Base-by-base conservation (phyloP, 1,140 invertebrate species). In the Drosophila athabasca region DNA sequence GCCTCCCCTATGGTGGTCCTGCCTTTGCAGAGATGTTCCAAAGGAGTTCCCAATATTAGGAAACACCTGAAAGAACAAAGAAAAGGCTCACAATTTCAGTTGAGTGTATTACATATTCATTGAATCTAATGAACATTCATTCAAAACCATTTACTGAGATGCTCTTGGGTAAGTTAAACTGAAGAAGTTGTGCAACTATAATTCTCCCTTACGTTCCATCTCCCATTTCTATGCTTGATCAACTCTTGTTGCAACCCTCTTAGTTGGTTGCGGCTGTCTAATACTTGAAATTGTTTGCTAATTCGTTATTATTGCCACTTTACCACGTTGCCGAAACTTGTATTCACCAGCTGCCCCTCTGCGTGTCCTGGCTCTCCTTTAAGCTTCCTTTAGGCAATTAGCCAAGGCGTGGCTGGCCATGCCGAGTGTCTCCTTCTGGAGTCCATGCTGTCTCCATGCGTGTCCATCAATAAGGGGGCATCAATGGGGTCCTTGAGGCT, bases 281-380 rank as follows among this genome's bases (percentile, higher is more conserved):
- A 71, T 71, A 60, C 61, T 82, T 62, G 65, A 87, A 87, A 87
- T 87, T 85, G 82, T 79, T 87, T 79, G 71, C 82, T 82, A 82
- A 87, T 87, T 79, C 83, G 49, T 82, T 88, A 82, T 88, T 87
- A 87, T 87, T 82, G 82, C 49, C 78, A 79, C 59, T 87, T 68
- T 78, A 35, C 43, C 55, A 62, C 45, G 43, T 44, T 75, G 48
- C 35, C 8, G 6, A 6, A 17, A 19, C 22, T 46, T 24, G 24
- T 39, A 39, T 67, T 48, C 19, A 44, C 44, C 31, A 51, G 6
- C 17, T 7, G 29, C 7, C 29, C 8, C 29, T 8, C 29, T 9
- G 31, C 8, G 8, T 31, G 8, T 31, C 8, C 31, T 31, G 31
- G 31, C 62, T 24, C 8, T 9, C 53, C 26, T 43, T 67, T 17